A percentile compares a stretch with the other conserved stretches of the same genome.
Conservation (phyloP, 2,797 vertebrate species). For the Hirundo rustica region DNA sequence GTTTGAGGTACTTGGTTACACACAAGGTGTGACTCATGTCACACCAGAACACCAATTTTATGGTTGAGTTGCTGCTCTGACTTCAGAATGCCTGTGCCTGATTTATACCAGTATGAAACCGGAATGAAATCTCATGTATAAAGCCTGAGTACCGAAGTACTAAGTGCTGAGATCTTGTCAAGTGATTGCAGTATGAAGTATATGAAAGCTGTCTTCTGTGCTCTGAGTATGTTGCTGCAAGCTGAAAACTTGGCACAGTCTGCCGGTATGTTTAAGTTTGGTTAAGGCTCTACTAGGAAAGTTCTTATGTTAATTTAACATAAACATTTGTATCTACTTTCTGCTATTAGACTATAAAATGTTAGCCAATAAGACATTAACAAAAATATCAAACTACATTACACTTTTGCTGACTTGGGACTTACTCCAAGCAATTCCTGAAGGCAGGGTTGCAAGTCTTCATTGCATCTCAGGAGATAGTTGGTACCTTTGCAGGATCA, state of each 20-base stretch:
- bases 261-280: background rate
- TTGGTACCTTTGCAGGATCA: slow-evolving; percentile 19
- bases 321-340: slow-evolving; percentile 8
- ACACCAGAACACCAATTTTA: background rate
- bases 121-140: background rate
- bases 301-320: background rate
- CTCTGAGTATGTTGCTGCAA: background rate
- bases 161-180: background rate
- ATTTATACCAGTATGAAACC: background rate
- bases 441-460: background rate
- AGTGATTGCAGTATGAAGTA: background rate
- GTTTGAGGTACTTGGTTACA: background rate
- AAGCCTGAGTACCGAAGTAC: background rate
- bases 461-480: background rate
- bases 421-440: background rate
- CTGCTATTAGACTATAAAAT: background rate
- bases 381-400: background rate
- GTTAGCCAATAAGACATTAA: background rate
- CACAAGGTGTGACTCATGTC: rapidly evolving
- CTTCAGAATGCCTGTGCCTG: background rate
- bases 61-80: background rate
- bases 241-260: background rate
- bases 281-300: background rate
- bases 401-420: background rate
- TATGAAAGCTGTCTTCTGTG: background rate